Percentiles rank a stretch among this genome's conserved stretches.
Conservation (phyloP, 2,888 invertebrate species). For the Glaucopsyche alexis region DNA sequence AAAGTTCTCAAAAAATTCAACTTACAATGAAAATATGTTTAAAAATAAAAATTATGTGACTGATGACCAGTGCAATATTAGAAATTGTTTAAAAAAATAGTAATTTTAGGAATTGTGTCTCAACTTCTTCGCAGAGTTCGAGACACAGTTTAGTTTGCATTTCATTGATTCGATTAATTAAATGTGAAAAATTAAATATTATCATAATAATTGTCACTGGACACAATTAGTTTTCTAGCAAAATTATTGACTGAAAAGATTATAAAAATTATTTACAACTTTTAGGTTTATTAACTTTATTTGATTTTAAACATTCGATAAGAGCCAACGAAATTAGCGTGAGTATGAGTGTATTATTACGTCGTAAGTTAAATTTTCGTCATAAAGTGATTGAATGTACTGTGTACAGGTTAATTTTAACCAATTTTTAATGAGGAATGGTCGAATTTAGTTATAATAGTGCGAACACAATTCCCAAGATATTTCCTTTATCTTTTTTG, state of each 20-base stretch:
- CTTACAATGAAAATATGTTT: not conserved
- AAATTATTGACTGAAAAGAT: constrained; percentile 8
- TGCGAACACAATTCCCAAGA: too few relatives aligned
- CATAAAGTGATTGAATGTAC: not conserved
- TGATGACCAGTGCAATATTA: constrained; percentile 12
- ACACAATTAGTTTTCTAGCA: not conserved
- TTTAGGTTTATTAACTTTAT: not conserved
- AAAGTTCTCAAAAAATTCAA: not conserved
- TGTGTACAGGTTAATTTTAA: not conserved
- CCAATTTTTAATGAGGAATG: not conserved
- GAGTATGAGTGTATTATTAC: not conserved
- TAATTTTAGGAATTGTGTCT: too few relatives aligned
- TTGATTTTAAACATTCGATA: not conserved
- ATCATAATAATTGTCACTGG: too few relatives aligned
- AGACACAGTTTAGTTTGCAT: too few relatives aligned
- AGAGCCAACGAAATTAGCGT: not conserved
- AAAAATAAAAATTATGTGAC: not conserved
- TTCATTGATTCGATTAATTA: too few relatives aligned
- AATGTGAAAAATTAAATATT: too few relatives aligned
- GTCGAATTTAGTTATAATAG: not conserved
- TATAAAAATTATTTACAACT: constrained; percentile 4
- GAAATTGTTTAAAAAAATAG: not conserved
- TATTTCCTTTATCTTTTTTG: too few relatives aligned
- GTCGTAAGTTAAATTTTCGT: not conserved
- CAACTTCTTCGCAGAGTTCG: too few relatives aligned